Percentiles rank a stretch among this genome's conserved stretches.
Evolutionary conservation across 2,113 vertebrate genomes (phyloP).

Genomic region (Neofelis nebulosa): DNA sequence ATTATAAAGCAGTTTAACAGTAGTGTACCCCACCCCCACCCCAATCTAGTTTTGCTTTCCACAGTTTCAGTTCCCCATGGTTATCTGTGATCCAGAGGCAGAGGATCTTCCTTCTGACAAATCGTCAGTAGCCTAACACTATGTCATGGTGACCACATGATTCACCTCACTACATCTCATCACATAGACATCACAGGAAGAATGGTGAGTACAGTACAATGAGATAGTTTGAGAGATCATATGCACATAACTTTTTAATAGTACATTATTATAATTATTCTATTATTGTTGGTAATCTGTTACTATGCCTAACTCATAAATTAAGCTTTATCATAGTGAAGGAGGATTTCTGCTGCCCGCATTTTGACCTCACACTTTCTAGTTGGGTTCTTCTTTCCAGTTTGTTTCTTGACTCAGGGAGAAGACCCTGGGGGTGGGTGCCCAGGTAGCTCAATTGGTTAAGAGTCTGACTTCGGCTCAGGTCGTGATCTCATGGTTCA

Average conservation of each 20-base stretch:
- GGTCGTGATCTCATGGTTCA: too few species aligned
- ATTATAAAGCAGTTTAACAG: background rate
- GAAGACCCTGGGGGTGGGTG: background rate
- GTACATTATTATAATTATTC: background rate
- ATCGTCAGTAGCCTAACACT: background rate
- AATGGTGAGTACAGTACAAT: background rate
- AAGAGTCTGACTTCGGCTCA: too few species aligned
- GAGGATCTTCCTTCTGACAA: background rate
- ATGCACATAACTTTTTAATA: background rate
- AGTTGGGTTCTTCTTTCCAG: background rate
- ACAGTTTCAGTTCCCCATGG: background rate
- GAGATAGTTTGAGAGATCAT: background rate
- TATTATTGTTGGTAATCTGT: background rate
- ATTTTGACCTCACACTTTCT: background rate
- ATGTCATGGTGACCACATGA: background rate
- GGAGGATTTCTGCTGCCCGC: background rate
- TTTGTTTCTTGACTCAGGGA: background rate
- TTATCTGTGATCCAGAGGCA: background rate
- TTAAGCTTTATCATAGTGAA: background rate
- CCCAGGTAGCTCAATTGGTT: too few species aligned
- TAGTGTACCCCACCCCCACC: background rate
- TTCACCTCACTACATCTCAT: background rate
- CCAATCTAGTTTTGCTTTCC: background rate
- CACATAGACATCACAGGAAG: background rate
- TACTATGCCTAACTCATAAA: background rate